Base-by-base conservation (phyloP, 2,888 invertebrate genomes). In the Trichopria drosophilae region DNA sequence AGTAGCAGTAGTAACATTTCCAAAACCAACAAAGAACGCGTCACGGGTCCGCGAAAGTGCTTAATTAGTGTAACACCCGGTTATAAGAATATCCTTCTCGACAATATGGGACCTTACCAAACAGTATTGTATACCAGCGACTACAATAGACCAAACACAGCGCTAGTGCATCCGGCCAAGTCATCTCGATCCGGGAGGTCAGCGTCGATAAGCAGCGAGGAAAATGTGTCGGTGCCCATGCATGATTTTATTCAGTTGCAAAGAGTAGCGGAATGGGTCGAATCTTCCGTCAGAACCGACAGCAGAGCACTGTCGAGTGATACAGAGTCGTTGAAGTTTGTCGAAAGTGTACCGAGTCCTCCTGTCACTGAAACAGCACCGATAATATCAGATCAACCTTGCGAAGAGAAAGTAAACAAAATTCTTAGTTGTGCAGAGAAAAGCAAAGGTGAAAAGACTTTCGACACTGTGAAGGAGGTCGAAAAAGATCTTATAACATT, bases 251-350 rank as follows among this genome's bases (percentile, higher is more conserved):
- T 64, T 6, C 86, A 86, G 54, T 66, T 86, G 56, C 82, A 83
- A 15, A 78, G 86, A 60, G 88, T 89, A 9, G 88, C 87, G 0
- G 87, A 89, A 63, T 88, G 88, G 88, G 86, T 89, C 15, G 84
- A 86, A 69, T 70, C 71, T 0, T 71, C 70, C 1, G 66, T 64
- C 13, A 58, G 58, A n/a, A 57, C 56, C 22, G 66, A 65, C 2
- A 59, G 53, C 36, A 37, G 55, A 3, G 39, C 35, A 4, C 1
- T 44, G 5, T 52, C 26, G 31, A 45, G n/a, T n/a, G 41, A 41
- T 53, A 46, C 18, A n/a, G 42, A 54, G 1, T 47, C 51, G 28
- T 40, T 47, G 9, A 59, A 63, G 13, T 28, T 53, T n/a, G n/a
- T n/a, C n/a, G n/a, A n/a, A n/a, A n/a, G n/a, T n/a, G n/a, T n/a